Evolutionary conservation across 2,888 invertebrate species (phyloP).

Genomic region (Drosophila acutilabella): DNA sequence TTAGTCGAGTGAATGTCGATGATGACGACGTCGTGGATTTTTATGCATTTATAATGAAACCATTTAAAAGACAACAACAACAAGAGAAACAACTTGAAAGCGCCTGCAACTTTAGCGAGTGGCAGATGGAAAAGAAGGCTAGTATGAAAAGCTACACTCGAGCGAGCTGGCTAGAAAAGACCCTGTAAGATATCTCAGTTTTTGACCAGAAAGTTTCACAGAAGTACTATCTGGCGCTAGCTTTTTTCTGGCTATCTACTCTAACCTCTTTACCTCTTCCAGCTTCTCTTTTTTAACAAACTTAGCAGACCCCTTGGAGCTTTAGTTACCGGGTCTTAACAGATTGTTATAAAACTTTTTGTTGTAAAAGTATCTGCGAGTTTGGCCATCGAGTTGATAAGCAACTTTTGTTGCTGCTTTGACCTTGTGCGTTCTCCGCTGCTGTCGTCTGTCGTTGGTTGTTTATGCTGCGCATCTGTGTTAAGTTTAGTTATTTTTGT

Average conservation of each 20-base stretch:
- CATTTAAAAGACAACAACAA: conserved; percentile 52
- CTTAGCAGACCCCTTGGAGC: no score
- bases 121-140: conserved; percentile 31
- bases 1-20: conserved; percentile 59
- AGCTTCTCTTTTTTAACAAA: no score
- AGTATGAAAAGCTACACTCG: no score
- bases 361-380: conserved; percentile 50
- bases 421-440: conserved; percentile 48
- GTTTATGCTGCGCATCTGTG: conserved; percentile 22
- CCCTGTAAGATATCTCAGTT: no score
- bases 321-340: neutral
- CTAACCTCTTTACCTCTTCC: no score
- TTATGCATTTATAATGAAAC: conserved; percentile 74
- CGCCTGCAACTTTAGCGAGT: conserved; percentile 49
- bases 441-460: conserved; percentile 7
- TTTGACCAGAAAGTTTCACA: no score
- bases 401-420: conserved; percentile 62
- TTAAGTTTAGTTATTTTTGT: conserved; percentile 32
- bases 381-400: conserved; percentile 61
- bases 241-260: no score
- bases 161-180: no score
- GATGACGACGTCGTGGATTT: conserved; percentile 44
- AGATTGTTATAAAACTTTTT: conserved; percentile 37
- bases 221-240: no score
- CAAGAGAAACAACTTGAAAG: conserved; percentile 18